Conservation (phyloP, 2,888 invertebrate genomes). For the Alloscopus bannaensis region DNA sequence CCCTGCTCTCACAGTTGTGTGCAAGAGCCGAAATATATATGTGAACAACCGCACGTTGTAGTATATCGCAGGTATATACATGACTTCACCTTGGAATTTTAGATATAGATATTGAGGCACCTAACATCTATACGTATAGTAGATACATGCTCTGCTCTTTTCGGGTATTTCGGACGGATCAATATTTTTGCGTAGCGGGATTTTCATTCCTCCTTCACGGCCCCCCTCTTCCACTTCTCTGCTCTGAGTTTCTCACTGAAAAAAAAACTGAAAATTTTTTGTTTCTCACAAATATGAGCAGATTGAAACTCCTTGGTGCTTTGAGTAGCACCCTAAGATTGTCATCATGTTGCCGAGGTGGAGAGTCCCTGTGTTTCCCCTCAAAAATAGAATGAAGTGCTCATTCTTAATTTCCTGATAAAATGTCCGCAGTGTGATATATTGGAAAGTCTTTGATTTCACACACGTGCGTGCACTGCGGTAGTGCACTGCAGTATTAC, state of each 20-base stretch:
- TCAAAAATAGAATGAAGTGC: slow-evolving; percentile 35
- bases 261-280: slow-evolving; percentile 17
- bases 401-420: slow-evolving; percentile 43
- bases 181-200: slow-evolving; percentile 67
- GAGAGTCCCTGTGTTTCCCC: slow-evolving; percentile 33
- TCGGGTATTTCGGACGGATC: slow-evolving; percentile 56
- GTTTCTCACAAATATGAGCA: slow-evolving; percentile 39
- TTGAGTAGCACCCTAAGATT: too few species aligned
- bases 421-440: too few species aligned
- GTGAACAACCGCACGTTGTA: too few species aligned
- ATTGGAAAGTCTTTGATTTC: too few species aligned
- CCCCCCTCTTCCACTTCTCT: slow-evolving; percentile 33
- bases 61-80: too few species aligned
- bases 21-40: too few species aligned
- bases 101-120: slow-evolving; percentile 30
- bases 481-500: too few species aligned
- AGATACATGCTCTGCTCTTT: slow-evolving; percentile 33
- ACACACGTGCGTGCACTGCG: too few species aligned
- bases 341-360: slow-evolving; percentile 57
- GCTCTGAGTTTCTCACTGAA: slow-evolving; percentile 43
- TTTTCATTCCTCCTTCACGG: slow-evolving; percentile 58
- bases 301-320: slow-evolving; percentile 31
- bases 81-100: slow-evolving; percentile 61
- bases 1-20: too few species aligned
- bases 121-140: too few species aligned